phyloP scores from a whole-genome alignment of 2,888 invertebrate genomes.

The Epinotia ramella region DNA sequence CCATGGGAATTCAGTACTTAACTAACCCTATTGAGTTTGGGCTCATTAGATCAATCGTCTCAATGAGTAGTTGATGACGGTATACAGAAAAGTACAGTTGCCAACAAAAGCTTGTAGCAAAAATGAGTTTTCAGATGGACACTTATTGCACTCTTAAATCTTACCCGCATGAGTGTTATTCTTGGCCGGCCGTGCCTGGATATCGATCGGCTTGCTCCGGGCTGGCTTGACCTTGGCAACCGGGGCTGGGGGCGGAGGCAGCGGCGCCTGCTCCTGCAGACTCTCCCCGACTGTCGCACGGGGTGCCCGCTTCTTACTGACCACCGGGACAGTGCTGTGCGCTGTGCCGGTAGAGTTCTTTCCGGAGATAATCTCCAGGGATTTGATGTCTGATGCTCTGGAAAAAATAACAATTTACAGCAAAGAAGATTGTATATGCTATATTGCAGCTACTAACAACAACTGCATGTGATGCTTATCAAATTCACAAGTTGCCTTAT shows the following conservation, averaged over 20 bases:
- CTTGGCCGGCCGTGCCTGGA: slow-evolving; percentile 61
- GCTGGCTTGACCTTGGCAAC: slow-evolving; percentile 50
- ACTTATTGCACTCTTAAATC: too few relatives aligned
- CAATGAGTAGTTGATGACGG: too few relatives aligned
- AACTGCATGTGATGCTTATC: too few relatives aligned
- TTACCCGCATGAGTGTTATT: slow-evolving; percentile 60
- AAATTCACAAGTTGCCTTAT: too few relatives aligned
- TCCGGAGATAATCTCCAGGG: slow-evolving; percentile 90
- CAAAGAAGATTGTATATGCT: too few relatives aligned
- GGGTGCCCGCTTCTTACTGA: slow-evolving; percentile 60
- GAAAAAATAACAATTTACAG: neutral
- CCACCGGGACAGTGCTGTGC: slow-evolving; percentile 75
- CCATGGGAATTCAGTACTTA: too few relatives aligned
- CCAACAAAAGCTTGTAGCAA: too few relatives aligned
- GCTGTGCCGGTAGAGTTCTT: slow-evolving; percentile 73
- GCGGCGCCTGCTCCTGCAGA: slow-evolving; percentile 59
- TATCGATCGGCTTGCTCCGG: slow-evolving; percentile 77
- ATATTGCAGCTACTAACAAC: too few relatives aligned
- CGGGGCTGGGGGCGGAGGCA: slow-evolving; percentile 41
- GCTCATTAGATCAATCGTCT: too few relatives aligned
- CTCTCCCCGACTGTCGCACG: slow-evolving; percentile 76
- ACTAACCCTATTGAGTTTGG: too few relatives aligned
- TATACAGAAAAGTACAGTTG: too few relatives aligned
- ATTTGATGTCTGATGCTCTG: slow-evolving; percentile 90
- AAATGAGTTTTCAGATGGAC: too few relatives aligned